phyloP scores from a whole-genome alignment of 2,888 invertebrate genomes.

The Mamestra brassicae region DNA sequence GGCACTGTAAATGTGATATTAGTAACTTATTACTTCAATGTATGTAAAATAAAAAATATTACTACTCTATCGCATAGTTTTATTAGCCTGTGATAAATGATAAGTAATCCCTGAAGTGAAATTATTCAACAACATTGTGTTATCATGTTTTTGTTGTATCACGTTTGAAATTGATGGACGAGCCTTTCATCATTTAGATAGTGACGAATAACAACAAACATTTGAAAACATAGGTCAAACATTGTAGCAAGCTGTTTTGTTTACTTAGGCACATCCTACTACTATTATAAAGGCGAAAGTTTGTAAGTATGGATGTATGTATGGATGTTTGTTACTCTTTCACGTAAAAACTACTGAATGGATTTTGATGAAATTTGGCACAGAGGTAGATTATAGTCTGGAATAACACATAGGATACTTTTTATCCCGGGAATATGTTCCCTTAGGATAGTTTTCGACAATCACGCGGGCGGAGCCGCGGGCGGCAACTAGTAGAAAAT shows the following conservation, averaged over 20 bases:
- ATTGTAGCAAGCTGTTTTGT: slow-evolving; percentile 9
- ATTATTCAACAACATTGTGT: slow-evolving; percentile 36
- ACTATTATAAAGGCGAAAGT: too few species aligned
- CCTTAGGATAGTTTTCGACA: too few species aligned
- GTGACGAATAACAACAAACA: slow-evolving; percentile 30
- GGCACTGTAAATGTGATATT: slow-evolving; percentile 89
- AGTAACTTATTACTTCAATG: slow-evolving; percentile 83
- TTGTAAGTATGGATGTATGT: too few species aligned
- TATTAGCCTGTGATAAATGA: slow-evolving; percentile 28
- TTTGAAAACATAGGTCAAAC: slow-evolving; percentile 10
- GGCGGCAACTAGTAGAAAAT: too few species aligned
- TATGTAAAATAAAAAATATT: slow-evolving; percentile 78
- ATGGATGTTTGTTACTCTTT: too few species aligned
- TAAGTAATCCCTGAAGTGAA: slow-evolving; percentile 32
- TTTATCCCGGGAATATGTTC: too few species aligned
- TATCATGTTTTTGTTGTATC: slow-evolving; percentile 32
- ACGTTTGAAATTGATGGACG: slow-evolving; percentile 28
- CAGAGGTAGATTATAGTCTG: too few species aligned
- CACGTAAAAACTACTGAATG: too few species aligned
- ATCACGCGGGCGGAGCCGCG: too few species aligned
- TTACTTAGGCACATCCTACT: slow-evolving; percentile 6
- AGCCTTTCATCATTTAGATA: slow-evolving; percentile 14
- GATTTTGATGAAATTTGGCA: too few species aligned
- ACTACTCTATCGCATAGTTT: slow-evolving; percentile 62
- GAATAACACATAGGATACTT: too few species aligned